Base-by-base conservation (phyloP, 1,140 invertebrate genomes). In the Drosophila tristis region DNA sequence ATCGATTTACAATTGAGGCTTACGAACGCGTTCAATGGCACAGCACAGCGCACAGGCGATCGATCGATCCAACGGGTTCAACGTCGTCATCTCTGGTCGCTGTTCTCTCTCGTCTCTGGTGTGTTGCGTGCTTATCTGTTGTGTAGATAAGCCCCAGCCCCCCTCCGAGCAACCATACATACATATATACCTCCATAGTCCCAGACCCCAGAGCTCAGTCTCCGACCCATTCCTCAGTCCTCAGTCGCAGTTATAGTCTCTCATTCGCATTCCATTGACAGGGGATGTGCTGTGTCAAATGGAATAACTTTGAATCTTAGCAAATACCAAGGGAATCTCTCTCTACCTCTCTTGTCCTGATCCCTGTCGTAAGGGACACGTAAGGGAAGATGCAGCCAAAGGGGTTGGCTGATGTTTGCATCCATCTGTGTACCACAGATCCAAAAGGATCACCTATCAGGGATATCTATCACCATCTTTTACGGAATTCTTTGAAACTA, bases 1-100 rank as follows among this genome's bases (percentile, higher is more conserved):
- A 70, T 70, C 35, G 31, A 35, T 53, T 31, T 59, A 72, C 31
- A 72, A 72, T 60, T 53, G 55, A 60, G 68, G 65, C 55, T 53
- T 60, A 42, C 35, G 65, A 72, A 72, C 68, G 65, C 68, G 49
- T 70, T 72, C 65, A 72, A 72, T 72, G 68, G 54, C 67, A 70
- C 13, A 13, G 7, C 6, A 29, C 5, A 29, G 26, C 26, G 11
- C 35, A 54, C 29, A 54, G 20, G 11, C 11, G 35, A 11, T 39
- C 11, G 4, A 39, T 11, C 35, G 35, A 11, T 35, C 31, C 31
- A 35, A 4, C 9, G 53, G 43, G 55, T 9, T 15, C 55, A 26
- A 15, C 43, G 51, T 50, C 49, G 47, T 49, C 26, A 7, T 29
- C 26, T 29, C 26, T 29, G 26, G 50, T 61, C 25, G 43, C 39